Evolutionary conservation across 1,140 invertebrate species (phyloP).

Genomic region (Bombus pascuorum): DNA sequence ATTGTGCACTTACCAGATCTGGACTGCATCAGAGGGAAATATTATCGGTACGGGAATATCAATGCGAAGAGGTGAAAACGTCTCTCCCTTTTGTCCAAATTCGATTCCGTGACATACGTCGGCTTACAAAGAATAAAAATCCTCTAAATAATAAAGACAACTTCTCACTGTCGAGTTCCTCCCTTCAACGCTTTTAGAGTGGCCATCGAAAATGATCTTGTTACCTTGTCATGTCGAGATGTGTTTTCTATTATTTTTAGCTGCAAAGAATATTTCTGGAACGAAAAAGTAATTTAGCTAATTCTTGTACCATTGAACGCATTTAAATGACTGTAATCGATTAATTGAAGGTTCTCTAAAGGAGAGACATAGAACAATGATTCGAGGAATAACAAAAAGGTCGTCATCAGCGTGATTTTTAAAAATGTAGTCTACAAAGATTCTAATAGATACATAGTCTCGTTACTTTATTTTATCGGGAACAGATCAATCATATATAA

Average conservation of each 20-base stretch:
- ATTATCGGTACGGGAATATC: conserved; percentile 51
- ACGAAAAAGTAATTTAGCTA: background rate
- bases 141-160: conserved; percentile 27
- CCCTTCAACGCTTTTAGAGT: background rate
- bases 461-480: no score
- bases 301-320: background rate
- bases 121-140: background rate
- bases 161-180: background rate
- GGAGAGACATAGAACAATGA: background rate
- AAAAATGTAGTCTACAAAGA: background rate
- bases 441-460: background rate
- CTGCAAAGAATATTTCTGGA: background rate
- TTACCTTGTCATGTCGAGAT: background rate
- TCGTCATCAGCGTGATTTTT: background rate
- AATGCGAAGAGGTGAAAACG: conserved; percentile 20
- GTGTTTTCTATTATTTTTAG: background rate
- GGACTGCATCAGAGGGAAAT: conserved; percentile 44
- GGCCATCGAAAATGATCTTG: background rate
- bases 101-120: conserved; percentile 30
- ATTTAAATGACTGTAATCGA: background rate
- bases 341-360: no score
- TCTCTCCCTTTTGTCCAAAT: conserved; percentile 11
- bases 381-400: background rate
- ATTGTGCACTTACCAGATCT: conserved; percentile 54
- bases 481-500: no score